Evolutionary conservation across 2,113 vertebrate species (phyloP).

Genomic region (Hippoglossus stenolepis): DNA sequence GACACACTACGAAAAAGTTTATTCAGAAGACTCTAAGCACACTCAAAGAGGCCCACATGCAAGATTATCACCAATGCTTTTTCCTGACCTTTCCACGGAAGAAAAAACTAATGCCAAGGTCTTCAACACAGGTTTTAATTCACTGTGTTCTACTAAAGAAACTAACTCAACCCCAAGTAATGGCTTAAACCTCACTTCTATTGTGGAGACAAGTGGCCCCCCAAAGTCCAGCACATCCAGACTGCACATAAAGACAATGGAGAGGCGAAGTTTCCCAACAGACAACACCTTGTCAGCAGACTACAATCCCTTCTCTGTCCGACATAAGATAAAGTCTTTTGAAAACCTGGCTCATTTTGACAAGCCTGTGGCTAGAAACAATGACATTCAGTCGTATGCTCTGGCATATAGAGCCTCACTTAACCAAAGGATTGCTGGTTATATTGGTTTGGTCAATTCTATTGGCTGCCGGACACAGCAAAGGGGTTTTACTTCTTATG

Average conservation of each 20-base stretch:
- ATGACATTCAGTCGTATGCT: constrained; percentile 79
- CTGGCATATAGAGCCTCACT: constrained; percentile 81
- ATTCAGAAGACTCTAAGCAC: constrained; percentile 25
- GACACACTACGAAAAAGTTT: constrained; percentile 27
- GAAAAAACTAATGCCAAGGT: constrained; percentile 2
- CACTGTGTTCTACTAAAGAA: constrained; percentile 30
- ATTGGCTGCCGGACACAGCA: constrained; percentile 71
- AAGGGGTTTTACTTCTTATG: constrained; percentile 86
- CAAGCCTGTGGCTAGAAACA: constrained; percentile 80
- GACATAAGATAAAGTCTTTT: constrained; percentile 95
- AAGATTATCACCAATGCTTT: background rate
- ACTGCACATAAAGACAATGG: constrained; percentile 56
- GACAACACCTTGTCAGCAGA: constrained; percentile 83
- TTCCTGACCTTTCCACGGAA: constrained; percentile 1
- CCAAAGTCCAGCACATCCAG: constrained; percentile 59
- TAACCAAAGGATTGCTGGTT: constrained; percentile 84
- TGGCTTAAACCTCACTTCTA: constrained; percentile 21
- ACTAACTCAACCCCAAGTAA: constrained; percentile 13
- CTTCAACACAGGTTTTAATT: constrained; percentile 7
- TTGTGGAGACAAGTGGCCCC: constrained; percentile 34
- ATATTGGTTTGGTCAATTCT: constrained; percentile 63
- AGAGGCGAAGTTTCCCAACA: constrained; percentile 83
- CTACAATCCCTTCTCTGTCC: constrained; percentile 91
- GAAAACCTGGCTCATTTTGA: constrained; percentile 94
- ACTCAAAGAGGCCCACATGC: constrained; percentile 19